Evolutionary conservation across 92 coral and sea anemone genomes (phyloP), one percentile per base, ranked within the genome.

Genomic region (Zoanthus sociatus): DNA sequence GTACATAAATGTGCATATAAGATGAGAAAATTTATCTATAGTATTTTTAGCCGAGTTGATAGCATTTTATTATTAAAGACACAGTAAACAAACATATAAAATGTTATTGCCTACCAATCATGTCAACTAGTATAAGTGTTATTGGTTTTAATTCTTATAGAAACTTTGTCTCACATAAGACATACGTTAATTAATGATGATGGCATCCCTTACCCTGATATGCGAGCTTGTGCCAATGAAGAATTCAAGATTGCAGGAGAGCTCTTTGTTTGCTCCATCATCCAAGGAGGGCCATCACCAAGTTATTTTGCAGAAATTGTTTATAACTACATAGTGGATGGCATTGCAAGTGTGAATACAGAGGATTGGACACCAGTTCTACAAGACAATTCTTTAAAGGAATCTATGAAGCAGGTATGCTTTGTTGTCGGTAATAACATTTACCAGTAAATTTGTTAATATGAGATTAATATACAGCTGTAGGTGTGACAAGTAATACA

Each of bases 251-350:
- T 79, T 64, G 84, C 73, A 45, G 84, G 72, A 79, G 84, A 79
- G 48, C 84, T 79, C 50, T 60, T 79, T 64, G 72, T 56, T 32
- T 79, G 71, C 71, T 79, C 73, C 71, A 79, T 79, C 84, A 64
- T 83, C 71, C 78, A 83, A 83, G 87, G 87, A 50, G 87, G 87
- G 53, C 87, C 87, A 83, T 68, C 87, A 16, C 84, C 84, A 55
- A 55, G 84, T 79, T 79, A 42, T 56, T 79, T 79, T 60, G 84
- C 84, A 58, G 84, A 58, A 15, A 79, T 79, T 79, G 84, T 79
- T 64, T 58, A 55, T 54, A 56, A 79, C 71, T 79, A 79, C 72
- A 79, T 79, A 21, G 71, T 79, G 47, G 71, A 79, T 79, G 73
- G 73, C 67, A 60, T 70, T 79, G 68, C 71, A 79, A 79, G 84